These are phyloP conservation scores for Zeugodacus cucurbitae DNA, from an alignment of 1,140 invertebrate genomes.

Conservation along the genomic window DNA sequence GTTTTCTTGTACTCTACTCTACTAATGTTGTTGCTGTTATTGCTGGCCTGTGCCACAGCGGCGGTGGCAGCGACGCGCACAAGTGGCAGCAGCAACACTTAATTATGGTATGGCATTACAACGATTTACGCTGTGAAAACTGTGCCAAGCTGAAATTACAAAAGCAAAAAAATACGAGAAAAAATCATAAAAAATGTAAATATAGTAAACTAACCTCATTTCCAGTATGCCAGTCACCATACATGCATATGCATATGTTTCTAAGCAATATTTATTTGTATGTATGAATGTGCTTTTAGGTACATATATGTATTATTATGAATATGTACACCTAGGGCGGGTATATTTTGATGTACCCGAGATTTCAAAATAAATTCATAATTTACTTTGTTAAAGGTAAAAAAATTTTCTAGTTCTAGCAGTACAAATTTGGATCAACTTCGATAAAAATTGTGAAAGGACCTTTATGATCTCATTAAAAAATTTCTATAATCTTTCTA, in stretches of 20 bases:
- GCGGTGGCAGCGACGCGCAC: neutral
- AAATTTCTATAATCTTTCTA: no score
- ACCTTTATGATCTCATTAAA: no score
- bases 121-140: slow-evolving; percentile 34
- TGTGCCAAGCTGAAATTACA: neutral
- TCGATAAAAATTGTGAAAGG: no score
- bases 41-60: neutral
- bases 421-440: no score
- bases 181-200: neutral
- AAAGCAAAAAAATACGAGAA: neutral
- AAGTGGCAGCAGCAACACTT: slow-evolving; percentile 36
- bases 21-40: neutral
- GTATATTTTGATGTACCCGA: no score
- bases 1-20: neutral
- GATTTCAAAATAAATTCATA: no score
- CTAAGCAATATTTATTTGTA: neutral
- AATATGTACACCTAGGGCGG: no score
- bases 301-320: neutral
- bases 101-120: slow-evolving; percentile 38
- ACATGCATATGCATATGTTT: neutral
- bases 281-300: neutral
- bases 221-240: neutral
- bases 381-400: no score
- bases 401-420: no score
- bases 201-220: slow-evolving; percentile 24